Percentiles rank a stretch among this genome's conserved stretches.
Evolutionary conservation across 2,113 vertebrate genomes (phyloP).

Genomic region (Micromys minutus): DNA sequence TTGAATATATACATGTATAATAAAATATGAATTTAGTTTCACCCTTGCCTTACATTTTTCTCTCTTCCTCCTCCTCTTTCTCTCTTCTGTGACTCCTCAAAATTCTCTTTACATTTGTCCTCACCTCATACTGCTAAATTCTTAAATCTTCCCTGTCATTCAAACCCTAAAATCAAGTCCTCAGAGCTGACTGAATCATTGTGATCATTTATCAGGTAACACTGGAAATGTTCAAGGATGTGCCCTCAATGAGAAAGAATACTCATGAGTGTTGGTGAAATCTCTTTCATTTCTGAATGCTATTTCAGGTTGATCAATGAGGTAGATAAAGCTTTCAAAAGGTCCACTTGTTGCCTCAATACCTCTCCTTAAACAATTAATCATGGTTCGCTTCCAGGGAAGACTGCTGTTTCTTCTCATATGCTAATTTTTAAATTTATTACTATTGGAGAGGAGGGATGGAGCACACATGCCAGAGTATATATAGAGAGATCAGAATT

Average conservation of each 20-base stretch:
- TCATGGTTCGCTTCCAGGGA: background rate
- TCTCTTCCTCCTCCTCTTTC: background rate
- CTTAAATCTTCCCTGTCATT: background rate
- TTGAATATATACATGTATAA: background rate
- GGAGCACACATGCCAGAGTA: background rate
- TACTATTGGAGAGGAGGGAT: background rate
- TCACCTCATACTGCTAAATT: background rate
- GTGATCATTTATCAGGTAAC: background rate
- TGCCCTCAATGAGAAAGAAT: background rate
- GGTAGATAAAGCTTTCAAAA: background rate
- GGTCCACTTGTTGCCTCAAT: background rate
- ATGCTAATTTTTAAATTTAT: background rate
- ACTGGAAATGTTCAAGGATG: background rate
- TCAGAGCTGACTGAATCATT: background rate
- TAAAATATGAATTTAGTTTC: background rate
- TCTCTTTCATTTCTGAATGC: background rate
- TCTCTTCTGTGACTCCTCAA: background rate
- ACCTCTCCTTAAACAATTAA: background rate
- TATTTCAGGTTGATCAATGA: background rate
- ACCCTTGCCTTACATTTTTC: too few relatives aligned
- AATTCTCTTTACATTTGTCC: background rate
- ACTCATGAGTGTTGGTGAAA: background rate
- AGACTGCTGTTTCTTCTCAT: background rate
- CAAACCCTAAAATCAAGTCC: background rate
- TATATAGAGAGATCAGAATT: background rate